Evolutionary conservation across 35 echinoderm and acorn worm genomes (phyloP), one percentile per base, ranked within the genome.

Genomic region (Amphiura filiformis): DNA sequence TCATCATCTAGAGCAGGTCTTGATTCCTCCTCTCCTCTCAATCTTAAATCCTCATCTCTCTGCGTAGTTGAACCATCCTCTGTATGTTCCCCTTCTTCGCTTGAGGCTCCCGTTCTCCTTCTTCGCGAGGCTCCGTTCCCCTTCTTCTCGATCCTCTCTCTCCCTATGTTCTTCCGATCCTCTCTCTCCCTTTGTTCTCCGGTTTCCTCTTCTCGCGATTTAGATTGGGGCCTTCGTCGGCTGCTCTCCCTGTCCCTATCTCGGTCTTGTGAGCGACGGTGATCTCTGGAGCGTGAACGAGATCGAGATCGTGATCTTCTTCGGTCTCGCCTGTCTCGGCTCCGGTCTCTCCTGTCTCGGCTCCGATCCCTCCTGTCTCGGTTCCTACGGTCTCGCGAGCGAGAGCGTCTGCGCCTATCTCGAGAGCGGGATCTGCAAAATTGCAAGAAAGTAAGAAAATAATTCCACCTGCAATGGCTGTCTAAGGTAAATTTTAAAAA

Each of bases 301-400:
- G n/a, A 91, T 28, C 89, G 89, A 78, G 89, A 91, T 0, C 89
- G 82, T 31, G 81, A 47, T 18, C 89, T 37, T 61, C 89, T 91
- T 0, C 84, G 76, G 26, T 39, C 36, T 18, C 52, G 39, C 52
- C 40, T 83, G 81, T 84, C 80, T 83, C 88, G 44, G 30, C 78
- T 82, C 79, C 80, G n/a, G n/a, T n/a, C n/a, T n/a, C n/a, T n/a
- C n/a, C n/a, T n/a, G n/a, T n/a, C n/a, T 56, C 82, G 34, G 42
- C 42, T 84, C 82, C 42, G 56, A 84, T n/a, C 65, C 82, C 3
- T n/a, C 39, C n/a, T n/a, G n/a, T n/a, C n/a, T n/a, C n/a, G n/a
- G n/a, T n/a, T 13, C 38, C 57, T 31, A 34, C 64, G 61, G 23
- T 84, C 64, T 15, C 81, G 39, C 31, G 61, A 64, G 75, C 88